Conservation (phyloP, 92 coral and sea anemone species). For the Isaurus tuberculatus region DNA sequence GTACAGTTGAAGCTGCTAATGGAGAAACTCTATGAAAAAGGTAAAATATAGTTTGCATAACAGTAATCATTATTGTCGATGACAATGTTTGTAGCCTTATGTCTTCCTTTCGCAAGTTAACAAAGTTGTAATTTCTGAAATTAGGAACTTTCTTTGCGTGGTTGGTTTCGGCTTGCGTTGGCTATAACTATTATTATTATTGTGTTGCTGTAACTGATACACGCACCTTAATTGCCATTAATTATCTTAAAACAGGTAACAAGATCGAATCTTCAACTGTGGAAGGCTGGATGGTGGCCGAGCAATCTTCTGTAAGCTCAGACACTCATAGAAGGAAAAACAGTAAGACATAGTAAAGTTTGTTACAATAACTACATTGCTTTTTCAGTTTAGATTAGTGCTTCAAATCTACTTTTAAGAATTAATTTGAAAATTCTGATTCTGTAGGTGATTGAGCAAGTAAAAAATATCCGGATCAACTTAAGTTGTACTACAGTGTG, state of each 20-base stretch:
- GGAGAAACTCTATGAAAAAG: too few species aligned
- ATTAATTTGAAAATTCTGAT: not conserved
- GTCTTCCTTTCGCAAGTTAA: not conserved
- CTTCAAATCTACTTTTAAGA: not conserved
- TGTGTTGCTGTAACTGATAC: not conserved
- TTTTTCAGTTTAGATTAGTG: not conserved
- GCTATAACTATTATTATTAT: not conserved
- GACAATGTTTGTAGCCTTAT: not conserved
- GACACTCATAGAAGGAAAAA: not conserved
- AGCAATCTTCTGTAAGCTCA: conserved; percentile 30
- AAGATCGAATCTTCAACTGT: conserved; percentile 21
- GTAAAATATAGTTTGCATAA: too few species aligned
- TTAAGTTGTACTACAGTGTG: conserved; percentile 50
- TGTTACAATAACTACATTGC: not conserved
- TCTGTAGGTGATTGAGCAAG: not conserved
- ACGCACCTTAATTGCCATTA: not conserved
- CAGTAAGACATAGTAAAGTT: not conserved
- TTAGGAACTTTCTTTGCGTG: not conserved
- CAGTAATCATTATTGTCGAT: not conserved
- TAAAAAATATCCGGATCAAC: conserved; percentile 39
- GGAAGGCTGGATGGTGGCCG: conserved; percentile 48
- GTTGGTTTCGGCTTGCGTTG: not conserved
- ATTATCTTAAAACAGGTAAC: conserved; percentile 32
- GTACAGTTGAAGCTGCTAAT: too few species aligned
- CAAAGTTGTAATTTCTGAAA: not conserved